Percentiles rank a stretch among this genome's conserved stretches.
phyloP scores from a whole-genome alignment of 2,888 invertebrate genomes.

The Scelioninae gen. 2 region DNA sequence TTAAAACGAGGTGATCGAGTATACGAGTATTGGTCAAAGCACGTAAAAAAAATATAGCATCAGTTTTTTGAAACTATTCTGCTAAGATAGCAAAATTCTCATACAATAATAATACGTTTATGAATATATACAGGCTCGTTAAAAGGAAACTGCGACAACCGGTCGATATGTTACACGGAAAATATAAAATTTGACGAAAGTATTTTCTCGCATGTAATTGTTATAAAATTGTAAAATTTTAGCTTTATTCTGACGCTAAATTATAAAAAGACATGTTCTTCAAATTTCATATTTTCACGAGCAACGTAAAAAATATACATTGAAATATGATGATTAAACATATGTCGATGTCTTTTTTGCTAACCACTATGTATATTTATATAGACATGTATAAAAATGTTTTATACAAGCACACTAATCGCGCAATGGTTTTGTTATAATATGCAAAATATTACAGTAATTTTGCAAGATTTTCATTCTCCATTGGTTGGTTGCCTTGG shows the following conservation, averaged over 20 bases:
- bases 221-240: slow-evolving; percentile 46
- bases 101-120: slow-evolving; percentile 51
- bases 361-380: slow-evolving; percentile 52
- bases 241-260: slow-evolving; percentile 14
- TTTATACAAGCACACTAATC: slow-evolving; percentile 60
- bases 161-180: slow-evolving; percentile 29
- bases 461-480: slow-evolving; percentile 41
- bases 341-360: slow-evolving; percentile 30
- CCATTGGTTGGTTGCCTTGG: slow-evolving; percentile 37
- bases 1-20: slow-evolving; percentile 3
- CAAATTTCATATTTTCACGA: slow-evolving; percentile 48
- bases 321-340: slow-evolving; percentile 26
- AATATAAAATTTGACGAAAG: slow-evolving; percentile 47
- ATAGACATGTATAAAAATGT: slow-evolving; percentile 58
- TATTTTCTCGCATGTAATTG: neutral
- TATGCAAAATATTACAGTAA: slow-evolving; percentile 52
- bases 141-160: slow-evolving; percentile 33
- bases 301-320: slow-evolving; percentile 40
- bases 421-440: slow-evolving; percentile 53
- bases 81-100: slow-evolving; percentile 35
- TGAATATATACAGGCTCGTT: slow-evolving; percentile 55
- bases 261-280: slow-evolving; percentile 26
- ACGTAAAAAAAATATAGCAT: slow-evolving; percentile 58
- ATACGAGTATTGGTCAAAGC: slow-evolving; percentile 46
- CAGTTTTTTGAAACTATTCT: slow-evolving; percentile 49